These are phyloP conservation scores for Gryllus bimaculatus DNA, from an alignment of 1,140 invertebrate genomes.

Conservation along the genomic window DNA sequence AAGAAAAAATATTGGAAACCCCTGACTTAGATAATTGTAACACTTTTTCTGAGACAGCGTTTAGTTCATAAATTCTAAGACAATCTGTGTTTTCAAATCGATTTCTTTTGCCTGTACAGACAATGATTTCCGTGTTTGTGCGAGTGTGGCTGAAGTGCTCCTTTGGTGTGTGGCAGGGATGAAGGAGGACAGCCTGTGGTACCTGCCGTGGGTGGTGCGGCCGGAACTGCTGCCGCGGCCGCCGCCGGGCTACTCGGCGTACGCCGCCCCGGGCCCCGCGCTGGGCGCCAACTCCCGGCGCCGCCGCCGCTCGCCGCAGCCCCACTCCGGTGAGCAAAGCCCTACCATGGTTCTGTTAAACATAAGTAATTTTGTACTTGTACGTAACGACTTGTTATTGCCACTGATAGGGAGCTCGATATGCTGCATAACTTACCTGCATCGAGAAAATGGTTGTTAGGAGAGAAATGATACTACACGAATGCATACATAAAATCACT, in stretches of 20 bases:
- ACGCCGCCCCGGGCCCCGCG: neutral
- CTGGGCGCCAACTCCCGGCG: conserved; percentile 9
- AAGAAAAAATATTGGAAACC: no score
- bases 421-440: no score
- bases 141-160: neutral
- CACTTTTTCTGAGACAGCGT: no score
- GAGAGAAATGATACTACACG: no score
- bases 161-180: conserved; percentile 5
- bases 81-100: no score
- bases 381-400: no score
- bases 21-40: no score
- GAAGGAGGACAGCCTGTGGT: conserved; percentile 21
- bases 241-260: neutral
- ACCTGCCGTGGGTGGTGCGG: conserved; percentile 20
- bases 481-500: no score
- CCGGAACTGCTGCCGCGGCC: conserved; percentile 12
- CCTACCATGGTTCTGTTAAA: conserved; percentile 26
- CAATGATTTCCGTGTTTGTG: neutral
- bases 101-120: neutral
- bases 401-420: no score
- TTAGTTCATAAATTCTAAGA: no score
- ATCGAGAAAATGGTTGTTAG: no score
- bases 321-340: neutral
- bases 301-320: conserved; percentile 10
- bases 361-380: no score